phyloP scores from a whole-genome alignment of 1,140 invertebrate species.

The Dufourea novaeangliae region DNA sequence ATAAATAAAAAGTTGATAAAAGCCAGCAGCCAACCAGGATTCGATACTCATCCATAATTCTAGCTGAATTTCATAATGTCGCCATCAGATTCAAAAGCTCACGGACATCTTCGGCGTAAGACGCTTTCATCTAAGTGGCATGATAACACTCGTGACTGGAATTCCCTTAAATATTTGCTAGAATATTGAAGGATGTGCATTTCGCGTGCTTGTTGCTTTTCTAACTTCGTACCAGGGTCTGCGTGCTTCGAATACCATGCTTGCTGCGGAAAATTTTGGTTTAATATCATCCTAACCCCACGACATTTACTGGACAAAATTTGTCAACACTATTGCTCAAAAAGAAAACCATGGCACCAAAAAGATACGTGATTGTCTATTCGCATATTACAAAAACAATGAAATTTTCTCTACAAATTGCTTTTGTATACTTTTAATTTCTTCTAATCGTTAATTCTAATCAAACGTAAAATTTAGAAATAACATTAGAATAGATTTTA shows the following conservation, averaged over 20 bases:
- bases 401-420: too few relatives aligned
- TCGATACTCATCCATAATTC: background rate
- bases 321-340: too few relatives aligned
- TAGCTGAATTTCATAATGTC: background rate
- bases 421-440: too few relatives aligned
- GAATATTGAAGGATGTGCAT: conserved; percentile 3
- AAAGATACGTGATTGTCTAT: too few relatives aligned
- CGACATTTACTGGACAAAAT: background rate
- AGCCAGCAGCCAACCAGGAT: background rate
- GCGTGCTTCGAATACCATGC: background rate
- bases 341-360: too few relatives aligned
- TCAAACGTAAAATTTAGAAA: too few relatives aligned
- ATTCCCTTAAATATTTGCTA: conserved; percentile 1
- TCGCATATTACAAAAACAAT: too few relatives aligned
- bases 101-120: background rate
- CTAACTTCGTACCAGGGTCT: background rate
- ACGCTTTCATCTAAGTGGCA: conserved; percentile 3
- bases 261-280: background rate
- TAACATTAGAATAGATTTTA: too few relatives aligned
- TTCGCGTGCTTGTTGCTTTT: conserved; percentile 1
- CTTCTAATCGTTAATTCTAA: too few relatives aligned
- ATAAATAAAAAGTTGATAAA: background rate
- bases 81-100: conserved; percentile 1
- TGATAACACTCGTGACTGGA: conserved; percentile 4
- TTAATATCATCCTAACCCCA: background rate